A percentile compares a stretch with the other conserved stretches of the same genome.
These are phyloP conservation scores for Marmota flaviventris DNA, from an alignment of 2,113 vertebrate genomes.

Conservation along the genomic window DNA sequence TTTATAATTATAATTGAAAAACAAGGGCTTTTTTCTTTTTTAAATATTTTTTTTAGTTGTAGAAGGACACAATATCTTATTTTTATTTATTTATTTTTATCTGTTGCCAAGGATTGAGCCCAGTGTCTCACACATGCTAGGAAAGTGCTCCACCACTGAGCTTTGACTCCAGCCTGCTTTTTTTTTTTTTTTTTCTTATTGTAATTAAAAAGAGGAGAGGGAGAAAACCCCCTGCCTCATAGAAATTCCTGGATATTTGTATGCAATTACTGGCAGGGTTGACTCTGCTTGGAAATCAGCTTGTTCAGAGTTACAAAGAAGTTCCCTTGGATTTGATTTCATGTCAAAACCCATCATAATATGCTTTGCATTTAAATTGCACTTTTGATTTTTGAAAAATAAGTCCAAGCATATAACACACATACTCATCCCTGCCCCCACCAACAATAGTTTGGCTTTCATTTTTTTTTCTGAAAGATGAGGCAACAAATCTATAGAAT, in stretches of 20 bases:
- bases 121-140: no score
- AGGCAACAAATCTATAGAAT: background rate
- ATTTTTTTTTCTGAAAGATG: background rate
- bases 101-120: no score
- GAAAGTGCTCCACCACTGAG: no score
- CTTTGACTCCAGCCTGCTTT: no score
- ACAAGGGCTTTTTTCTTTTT: background rate
- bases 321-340: constrained; percentile 28
- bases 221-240: background rate
- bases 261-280: background rate
- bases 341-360: background rate
- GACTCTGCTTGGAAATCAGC: background rate
- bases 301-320: background rate
- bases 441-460: background rate
- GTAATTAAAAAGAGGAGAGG: constrained; percentile 24
- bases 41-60: no score
- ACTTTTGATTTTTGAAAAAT: constrained; percentile 36
- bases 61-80: no score
- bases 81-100: no score
- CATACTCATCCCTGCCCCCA: no score
- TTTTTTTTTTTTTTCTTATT: background rate
- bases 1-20: constrained; percentile 57
- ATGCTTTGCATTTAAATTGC: background rate
- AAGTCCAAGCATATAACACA: background rate
- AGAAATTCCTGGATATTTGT: constrained; percentile 9